Evolutionary conservation across 1,140 invertebrate genomes (phyloP).

Genomic region (Cyphomyrmex costatus): DNA sequence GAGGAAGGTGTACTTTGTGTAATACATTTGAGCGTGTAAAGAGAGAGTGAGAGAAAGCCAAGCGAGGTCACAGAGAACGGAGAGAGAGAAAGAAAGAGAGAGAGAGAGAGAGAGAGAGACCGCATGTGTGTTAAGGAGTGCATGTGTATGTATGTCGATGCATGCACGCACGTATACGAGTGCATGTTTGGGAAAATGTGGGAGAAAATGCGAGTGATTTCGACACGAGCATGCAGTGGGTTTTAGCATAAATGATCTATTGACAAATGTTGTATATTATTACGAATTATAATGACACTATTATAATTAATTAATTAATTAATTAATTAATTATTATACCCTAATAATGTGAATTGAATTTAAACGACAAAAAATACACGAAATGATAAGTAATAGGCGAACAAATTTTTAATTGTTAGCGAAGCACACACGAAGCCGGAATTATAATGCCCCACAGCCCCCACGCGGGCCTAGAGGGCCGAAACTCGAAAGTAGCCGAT

Average conservation of each 20-base stretch:
- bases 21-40: slow-evolving; percentile 45
- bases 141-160: slow-evolving; percentile 26
- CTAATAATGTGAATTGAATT: slow-evolving; percentile 87
- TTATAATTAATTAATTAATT: slow-evolving; percentile 86
- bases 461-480: neutral
- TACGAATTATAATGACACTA: slow-evolving; percentile 87
- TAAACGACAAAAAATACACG: slow-evolving; percentile 82
- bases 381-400: slow-evolving; percentile 83
- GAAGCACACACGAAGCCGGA: slow-evolving; percentile 74
- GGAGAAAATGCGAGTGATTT: slow-evolving; percentile 73
- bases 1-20: slow-evolving; percentile 52
- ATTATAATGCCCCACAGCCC: slow-evolving; percentile 26
- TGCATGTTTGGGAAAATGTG: slow-evolving; percentile 53
- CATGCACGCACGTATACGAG: slow-evolving; percentile 32
- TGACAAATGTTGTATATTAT: slow-evolving; percentile 87
- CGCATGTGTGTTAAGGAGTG: slow-evolving; percentile 65
- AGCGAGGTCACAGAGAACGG: too few species aligned
- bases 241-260: slow-evolving; percentile 87
- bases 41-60: slow-evolving; percentile 38
- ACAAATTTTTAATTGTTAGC: slow-evolving; percentile 85
- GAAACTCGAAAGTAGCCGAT: slow-evolving; percentile 40
- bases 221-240: slow-evolving; percentile 82
- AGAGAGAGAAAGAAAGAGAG: slow-evolving; percentile 15
- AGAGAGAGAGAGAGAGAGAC: slow-evolving; percentile 16
- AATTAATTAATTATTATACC: slow-evolving; percentile 86